Evolutionary conservation across 1,140 invertebrate genomes (phyloP), one percentile per base, ranked within the genome.

Genomic region (Brachionus plicatilis): DNA sequence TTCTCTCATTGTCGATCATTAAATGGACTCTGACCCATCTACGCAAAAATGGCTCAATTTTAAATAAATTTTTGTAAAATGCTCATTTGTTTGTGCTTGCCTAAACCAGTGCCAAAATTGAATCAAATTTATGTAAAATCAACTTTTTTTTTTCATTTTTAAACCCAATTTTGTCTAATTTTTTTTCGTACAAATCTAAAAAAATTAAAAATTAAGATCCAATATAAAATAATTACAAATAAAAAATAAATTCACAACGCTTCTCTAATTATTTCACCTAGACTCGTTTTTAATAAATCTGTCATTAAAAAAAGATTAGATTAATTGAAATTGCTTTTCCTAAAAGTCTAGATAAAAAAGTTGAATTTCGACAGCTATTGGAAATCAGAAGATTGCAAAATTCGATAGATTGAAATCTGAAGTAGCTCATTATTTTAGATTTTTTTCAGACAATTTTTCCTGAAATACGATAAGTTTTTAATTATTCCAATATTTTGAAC

Each of bases 391-490:
- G 9, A 37, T 43, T 72, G 27, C 66, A 68, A 33, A 68, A 41
- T 27, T 66, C 14, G 17, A 68, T 33, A 33, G 33, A 33, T 68
- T 68, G 29, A 68, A 41, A 66, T 27, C 33, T 68, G 27, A 68
- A 68, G 29, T 33, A 33, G 27, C 33, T 68, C 14, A 33, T 68
- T 68, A 68, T 14, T n/a, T 17, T n/a, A 4, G 27, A 14, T 65
- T 4, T 65, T 24, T 24, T 68, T 68, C 33, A 60, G 17, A 7
- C 17, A 20, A 60, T 68, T 68, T 68, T 68, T 68, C 29, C 68
- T 72, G 68, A 41, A 72, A 72, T 72, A 45, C 17, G 37, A 72
- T 72, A 41, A 72, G 68, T 41, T 72, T 37, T 72, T 72, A 72
- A 72, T 72, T 72, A n/a, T 72, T 72, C 29, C 37, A 72, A 72